Percentiles rank a stretch among this genome's conserved stretches.
phyloP scores from a whole-genome alignment of 2,113 vertebrate genomes.

The Stercorarius parasiticus region DNA sequence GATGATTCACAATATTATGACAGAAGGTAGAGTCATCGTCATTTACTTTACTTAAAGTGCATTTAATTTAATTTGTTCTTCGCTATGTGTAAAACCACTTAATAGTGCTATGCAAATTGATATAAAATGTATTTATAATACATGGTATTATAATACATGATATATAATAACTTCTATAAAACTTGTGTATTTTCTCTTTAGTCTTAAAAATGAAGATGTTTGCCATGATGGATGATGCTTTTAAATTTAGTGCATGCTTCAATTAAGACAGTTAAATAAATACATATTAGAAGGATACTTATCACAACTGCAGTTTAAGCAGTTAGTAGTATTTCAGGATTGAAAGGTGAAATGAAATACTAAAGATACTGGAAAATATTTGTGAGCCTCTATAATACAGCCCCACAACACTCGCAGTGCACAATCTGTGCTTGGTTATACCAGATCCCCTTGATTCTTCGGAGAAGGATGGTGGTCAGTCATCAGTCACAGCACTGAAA shows the following conservation, averaged over 20 bases:
- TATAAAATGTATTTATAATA: neutral
- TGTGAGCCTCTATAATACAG: neutral
- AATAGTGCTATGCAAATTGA: neutral
- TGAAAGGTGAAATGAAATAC: neutral
- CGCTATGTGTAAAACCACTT: neutral
- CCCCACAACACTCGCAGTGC: neutral
- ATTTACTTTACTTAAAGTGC: neutral
- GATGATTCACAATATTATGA: slow-evolving; percentile 35
- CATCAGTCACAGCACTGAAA: neutral
- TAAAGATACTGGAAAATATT: neutral
- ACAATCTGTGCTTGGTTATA: neutral
- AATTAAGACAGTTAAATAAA: neutral
- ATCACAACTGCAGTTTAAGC: neutral
- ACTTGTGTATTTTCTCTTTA: neutral
- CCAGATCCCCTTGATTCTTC: neutral
- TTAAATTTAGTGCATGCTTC: neutral
- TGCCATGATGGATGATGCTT: neutral
- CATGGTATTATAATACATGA: neutral
- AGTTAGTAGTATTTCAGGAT: neutral
- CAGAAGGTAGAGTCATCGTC: neutral
- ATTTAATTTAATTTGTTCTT: slow-evolving; percentile 14
- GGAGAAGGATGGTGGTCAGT: neutral
- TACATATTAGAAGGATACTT: neutral
- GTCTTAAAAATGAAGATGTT: neutral
- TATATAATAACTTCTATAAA: neutral